phyloP scores from a whole-genome alignment of 2,888 invertebrate species.

The Hirtodrosophila confusa region DNA sequence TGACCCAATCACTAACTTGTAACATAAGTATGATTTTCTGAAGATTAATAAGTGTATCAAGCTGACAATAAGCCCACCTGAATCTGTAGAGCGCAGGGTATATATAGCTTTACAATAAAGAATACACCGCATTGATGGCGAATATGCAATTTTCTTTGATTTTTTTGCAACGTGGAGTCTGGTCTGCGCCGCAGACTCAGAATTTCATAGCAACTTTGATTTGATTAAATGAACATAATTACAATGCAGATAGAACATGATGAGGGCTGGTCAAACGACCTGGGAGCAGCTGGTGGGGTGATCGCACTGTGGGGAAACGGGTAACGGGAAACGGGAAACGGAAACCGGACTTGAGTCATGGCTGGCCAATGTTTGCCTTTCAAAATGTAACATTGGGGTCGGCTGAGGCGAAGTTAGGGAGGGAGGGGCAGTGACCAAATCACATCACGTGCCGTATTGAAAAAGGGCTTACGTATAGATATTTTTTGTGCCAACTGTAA shows the following conservation, averaged over 20 bases:
- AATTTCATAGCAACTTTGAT: conserved; percentile 67
- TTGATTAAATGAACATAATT: conserved; percentile 75
- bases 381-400: conserved; percentile 2
- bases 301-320: conserved; percentile 3
- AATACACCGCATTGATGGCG: conserved; percentile 45
- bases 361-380: conserved; percentile 39
- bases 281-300: neutral
- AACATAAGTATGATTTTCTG: neutral
- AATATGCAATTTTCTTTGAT: conserved; percentile 62
- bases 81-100: conserved; percentile 3
- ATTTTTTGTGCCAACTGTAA: conserved; percentile 37
- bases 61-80: neutral
- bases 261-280: conserved; percentile 21
- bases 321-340: conserved; percentile 1
- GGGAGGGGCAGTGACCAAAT: conserved; percentile 42
- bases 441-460: conserved; percentile 71
- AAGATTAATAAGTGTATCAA: neutral
- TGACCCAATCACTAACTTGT: no score
- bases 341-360: conserved; percentile 3
- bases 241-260: conserved; percentile 69
- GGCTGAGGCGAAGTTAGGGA: neutral
- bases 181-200: conserved; percentile 39
- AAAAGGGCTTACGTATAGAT: conserved; percentile 35
- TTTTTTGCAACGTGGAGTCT: conserved; percentile 19
- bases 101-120: conserved; percentile 5